Percentiles rank a stretch among this genome's conserved stretches.
Evolutionary conservation across 2,888 invertebrate genomes (phyloP).

Genomic region (Acanthococcus lagerstroemiae): DNA sequence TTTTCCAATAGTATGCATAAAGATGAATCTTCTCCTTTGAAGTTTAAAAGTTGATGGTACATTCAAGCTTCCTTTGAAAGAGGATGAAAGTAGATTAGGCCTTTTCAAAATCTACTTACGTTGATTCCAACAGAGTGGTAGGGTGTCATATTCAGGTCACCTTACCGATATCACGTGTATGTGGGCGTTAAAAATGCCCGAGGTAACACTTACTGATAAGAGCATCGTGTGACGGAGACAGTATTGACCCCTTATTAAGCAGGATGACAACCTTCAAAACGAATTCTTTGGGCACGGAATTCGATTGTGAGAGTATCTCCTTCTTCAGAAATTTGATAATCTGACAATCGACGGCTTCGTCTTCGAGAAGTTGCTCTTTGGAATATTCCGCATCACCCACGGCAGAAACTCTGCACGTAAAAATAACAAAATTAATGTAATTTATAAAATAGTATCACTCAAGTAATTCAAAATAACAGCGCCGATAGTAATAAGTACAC

Average conservation of each 20-base stretch:
- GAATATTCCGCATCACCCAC: slow-evolving; percentile 42
- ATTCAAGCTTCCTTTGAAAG: no score
- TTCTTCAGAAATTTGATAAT: slow-evolving; percentile 70
- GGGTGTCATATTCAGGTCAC: no score
- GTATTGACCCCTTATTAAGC: slow-evolving; percentile 75
- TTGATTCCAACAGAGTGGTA: no score
- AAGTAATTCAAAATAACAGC: no score
- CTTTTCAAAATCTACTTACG: no score
- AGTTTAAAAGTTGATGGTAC: no score
- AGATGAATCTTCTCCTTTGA: no score
- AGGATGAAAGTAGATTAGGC: no score
- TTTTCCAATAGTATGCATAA: no score
- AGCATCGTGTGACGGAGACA: slow-evolving; percentile 48
- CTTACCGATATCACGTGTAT: not conserved
- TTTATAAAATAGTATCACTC: no score
- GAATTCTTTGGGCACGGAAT: slow-evolving; percentile 67
- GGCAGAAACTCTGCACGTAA: slow-evolving; percentile 16
- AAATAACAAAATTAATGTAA: not conserved
- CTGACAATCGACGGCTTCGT: slow-evolving; percentile 74
- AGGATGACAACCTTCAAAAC: slow-evolving; percentile 71
- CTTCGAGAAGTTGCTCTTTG: slow-evolving; percentile 48
- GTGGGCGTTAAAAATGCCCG: not conserved
- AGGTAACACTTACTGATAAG: slow-evolving; percentile 32
- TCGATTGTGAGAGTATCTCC: slow-evolving; percentile 70
- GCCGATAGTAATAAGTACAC: no score